Evolutionary conservation across 2,113 vertebrate species (phyloP).

Genomic region (Sclerurus mexicanus): DNA sequence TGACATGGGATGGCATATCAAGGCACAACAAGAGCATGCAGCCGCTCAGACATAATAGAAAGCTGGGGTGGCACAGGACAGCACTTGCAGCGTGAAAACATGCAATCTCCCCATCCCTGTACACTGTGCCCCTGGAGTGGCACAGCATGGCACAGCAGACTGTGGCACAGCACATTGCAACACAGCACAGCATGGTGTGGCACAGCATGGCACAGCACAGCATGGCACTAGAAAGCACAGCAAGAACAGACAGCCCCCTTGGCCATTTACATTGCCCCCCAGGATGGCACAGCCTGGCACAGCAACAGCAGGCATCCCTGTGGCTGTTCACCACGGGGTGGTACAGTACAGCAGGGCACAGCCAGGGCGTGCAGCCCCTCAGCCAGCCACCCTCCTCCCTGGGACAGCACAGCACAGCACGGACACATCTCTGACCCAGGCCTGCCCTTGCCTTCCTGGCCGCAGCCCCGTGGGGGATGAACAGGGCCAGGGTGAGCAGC

Average conservation of each 20-base stretch:
- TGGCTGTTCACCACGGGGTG: background rate
- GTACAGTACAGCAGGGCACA: background rate
- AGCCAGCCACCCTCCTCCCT: rapidly evolving
- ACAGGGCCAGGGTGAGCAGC: background rate
- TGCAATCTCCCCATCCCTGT: background rate
- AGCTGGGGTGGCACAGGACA: background rate
- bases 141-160: rapidly evolving
- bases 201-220: rapidly evolving
- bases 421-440: rapidly evolving
- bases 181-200: background rate
- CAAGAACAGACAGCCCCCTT: background rate
- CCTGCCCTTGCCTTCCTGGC: background rate
- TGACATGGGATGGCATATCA: rapidly evolving
- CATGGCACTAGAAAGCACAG: background rate
- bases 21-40: background rate
- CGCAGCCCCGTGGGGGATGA: rapidly evolving
- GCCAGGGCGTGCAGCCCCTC: rapidly evolving
- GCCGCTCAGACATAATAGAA: rapidly evolving
- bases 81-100: rapidly evolving
- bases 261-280: background rate
- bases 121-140: background rate
- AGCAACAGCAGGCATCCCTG: background rate
- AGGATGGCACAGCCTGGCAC: background rate
- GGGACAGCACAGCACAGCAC: rapidly evolving
- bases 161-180: rapidly evolving